A percentile compares a stretch with the other conserved stretches of the same genome.
Evolutionary conservation across 1,140 invertebrate species (phyloP).

Genomic region (Helicorthomorpha holstii): DNA sequence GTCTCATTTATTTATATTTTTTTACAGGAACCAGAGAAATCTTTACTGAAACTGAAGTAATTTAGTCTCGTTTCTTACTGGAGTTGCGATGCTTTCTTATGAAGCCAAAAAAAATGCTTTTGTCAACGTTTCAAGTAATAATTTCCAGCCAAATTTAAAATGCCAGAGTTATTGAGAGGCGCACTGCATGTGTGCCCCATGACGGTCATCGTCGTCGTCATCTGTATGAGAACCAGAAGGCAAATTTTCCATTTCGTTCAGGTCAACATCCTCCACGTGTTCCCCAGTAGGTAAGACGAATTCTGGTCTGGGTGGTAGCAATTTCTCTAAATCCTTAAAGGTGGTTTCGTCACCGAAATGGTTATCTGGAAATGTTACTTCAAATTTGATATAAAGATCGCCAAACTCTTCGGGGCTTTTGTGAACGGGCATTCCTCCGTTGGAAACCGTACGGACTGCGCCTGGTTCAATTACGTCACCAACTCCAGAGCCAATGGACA

Average conservation of each 20-base stretch:
- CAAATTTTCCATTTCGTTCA: slow-evolving; percentile 43
- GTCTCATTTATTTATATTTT: too few species aligned
- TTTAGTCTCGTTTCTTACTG: too few species aligned
- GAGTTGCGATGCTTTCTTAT: too few species aligned
- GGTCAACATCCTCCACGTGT: slow-evolving; percentile 62
- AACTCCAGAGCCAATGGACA: slow-evolving; percentile 50
- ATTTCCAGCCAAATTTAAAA: too few species aligned
- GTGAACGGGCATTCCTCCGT: slow-evolving; percentile 39
- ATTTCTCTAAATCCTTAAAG: slow-evolving; percentile 41
- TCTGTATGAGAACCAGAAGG: slow-evolving; percentile 43
- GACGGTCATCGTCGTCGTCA: slow-evolving; percentile 45
- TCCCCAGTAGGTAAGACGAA: slow-evolving; percentile 49
- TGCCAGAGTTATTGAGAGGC: too few species aligned
- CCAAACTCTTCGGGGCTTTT: slow-evolving; percentile 68
- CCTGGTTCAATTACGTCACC: slow-evolving; percentile 54
- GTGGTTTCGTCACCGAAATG: slow-evolving; percentile 52
- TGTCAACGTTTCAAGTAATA: too few species aligned
- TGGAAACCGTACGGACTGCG: slow-evolving; percentile 28
- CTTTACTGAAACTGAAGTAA: too few species aligned
- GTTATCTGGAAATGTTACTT: slow-evolving; percentile 62
- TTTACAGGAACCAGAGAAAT: too few species aligned
- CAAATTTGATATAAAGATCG: slow-evolving; percentile 71
- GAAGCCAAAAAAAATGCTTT: too few species aligned
- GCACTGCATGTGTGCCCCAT: slow-evolving; percentile 43
- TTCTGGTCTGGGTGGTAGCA: slow-evolving; percentile 45